Percentiles rank a stretch among this genome's conserved stretches.
phyloP scores from a whole-genome alignment of 2,797 vertebrate species.

The Neosilurus hyrtlii region DNA sequence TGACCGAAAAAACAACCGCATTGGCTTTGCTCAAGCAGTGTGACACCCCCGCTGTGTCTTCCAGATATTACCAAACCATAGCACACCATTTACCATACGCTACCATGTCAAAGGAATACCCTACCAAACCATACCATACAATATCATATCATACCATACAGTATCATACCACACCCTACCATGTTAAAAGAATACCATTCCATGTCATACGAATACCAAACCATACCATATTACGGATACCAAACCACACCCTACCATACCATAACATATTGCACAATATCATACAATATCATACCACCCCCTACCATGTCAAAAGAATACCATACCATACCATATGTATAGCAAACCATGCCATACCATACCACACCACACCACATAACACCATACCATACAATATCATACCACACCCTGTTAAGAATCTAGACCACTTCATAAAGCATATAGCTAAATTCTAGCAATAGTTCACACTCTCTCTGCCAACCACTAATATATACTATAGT shows the following conservation, averaged over 20 bases:
- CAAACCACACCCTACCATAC: neutral
- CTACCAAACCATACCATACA: neutral
- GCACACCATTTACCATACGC: neutral
- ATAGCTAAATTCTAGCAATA: neutral
- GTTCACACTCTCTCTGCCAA: neutral
- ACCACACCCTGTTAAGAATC: neutral
- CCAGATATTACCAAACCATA: neutral
- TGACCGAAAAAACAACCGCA: conserved; percentile 87
- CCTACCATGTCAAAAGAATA: too few species aligned
- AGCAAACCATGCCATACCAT: neutral
- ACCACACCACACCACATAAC: neutral
- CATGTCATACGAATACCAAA: too few species aligned
- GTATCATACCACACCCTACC: neutral
- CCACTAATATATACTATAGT: neutral
- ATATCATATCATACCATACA: neutral
- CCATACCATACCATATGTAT: neutral
- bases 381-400: neutral
- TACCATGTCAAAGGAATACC: too few species aligned
- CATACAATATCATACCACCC: neutral
- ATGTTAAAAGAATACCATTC: too few species aligned
- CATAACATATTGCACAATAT: neutral
- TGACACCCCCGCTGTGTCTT: conserved; percentile 62
- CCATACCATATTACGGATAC: too few species aligned
- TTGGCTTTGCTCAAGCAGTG: conserved; percentile 89
- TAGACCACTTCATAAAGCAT: neutral